These are phyloP conservation scores for Cetonia aurata DNA, from an alignment of 2,888 invertebrate species.

Conservation along the genomic window DNA sequence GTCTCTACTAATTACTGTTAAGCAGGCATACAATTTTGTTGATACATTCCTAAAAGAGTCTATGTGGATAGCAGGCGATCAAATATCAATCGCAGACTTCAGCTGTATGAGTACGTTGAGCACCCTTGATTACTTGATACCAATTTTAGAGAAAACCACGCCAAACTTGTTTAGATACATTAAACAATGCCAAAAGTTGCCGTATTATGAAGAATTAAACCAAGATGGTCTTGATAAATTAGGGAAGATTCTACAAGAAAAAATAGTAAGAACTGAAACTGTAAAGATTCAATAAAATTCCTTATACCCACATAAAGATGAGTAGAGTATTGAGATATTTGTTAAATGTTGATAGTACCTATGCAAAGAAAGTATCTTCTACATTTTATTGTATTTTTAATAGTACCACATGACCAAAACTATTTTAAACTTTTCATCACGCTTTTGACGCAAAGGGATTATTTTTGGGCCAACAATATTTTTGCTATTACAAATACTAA, in stretches of 20 bases:
- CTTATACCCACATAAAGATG: too few species aligned
- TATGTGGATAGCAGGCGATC: constrained; percentile 58
- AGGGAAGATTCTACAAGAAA: constrained; percentile 48
- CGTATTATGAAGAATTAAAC: constrained; percentile 58
- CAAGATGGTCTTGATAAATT: constrained; percentile 48
- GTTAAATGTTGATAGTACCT: too few species aligned
- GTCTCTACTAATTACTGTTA: constrained; percentile 39
- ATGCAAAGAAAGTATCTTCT: too few species aligned
- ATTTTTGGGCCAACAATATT: too few species aligned
- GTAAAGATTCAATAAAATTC: too few species aligned
- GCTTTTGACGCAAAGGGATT: too few species aligned
- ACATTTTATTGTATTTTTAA: too few species aligned
- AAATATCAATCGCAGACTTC: constrained; percentile 61
- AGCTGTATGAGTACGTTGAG: constrained; percentile 64
- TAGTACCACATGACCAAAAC: too few species aligned
- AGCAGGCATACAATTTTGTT: constrained; percentile 58
- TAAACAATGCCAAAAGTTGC: constrained; percentile 55
- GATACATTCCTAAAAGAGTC: constrained; percentile 57
- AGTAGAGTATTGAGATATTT: too few species aligned
- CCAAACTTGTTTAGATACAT: constrained; percentile 66
- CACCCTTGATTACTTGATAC: constrained; percentile 65
- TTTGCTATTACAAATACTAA: too few species aligned
- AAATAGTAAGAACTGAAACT: constrained; percentile 3
- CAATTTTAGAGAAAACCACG: constrained; percentile 61
- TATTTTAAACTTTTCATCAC: too few species aligned